Base-by-base conservation (phyloP, 2,797 vertebrate genomes). In the Ceryle rudis region DNA sequence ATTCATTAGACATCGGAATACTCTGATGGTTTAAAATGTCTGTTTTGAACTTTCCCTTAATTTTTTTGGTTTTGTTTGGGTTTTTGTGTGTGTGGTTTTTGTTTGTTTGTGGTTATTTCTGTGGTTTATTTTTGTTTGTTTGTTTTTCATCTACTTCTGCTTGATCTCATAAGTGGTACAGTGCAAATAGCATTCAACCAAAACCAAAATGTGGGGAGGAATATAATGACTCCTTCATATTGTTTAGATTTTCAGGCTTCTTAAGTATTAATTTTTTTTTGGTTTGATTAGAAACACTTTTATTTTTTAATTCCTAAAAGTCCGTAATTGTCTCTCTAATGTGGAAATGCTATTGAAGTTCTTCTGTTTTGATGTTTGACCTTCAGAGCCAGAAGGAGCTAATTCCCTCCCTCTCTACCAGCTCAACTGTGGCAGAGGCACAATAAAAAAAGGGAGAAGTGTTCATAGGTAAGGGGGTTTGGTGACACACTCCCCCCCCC, bases 11-110 rank as follows among this genome's bases (percentile, higher is more conserved):
- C 85, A 90, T 64, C 39, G 60, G 74, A 89, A 33, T 95, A 77
- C 77, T 84, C 22, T 55, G 46, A 42, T 69, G 46, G 29, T 93
- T 83, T 31, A 74, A 95, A 83, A 78, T 49, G 10, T 73, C 64
- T 86, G 47, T 64, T 93, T 94, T 72, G 46, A 95, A 89, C 62
- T 95, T 88, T 51, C 55, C 39, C 8, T 92, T 54, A 28, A 81
- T 49, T 57, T 71, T 61, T 75, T 41, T 65, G 20, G 9, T 47
- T 47, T 47, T 22, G 20, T 41, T 41, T 15, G 41, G 39, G 10
- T 39, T 39, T 39, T 39, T 39, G 39, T 12, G 11, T 37, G 8
- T 37, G 37, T 37, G n/a, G n/a, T n/a, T n/a, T n/a, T 39, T 39
- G 12, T 39, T 39, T 12, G 12, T 41, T 41, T 41, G 41, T 41